Evolutionary conservation across 2,113 vertebrate species (phyloP).

Genomic region (Phylloscopus trochilus): DNA sequence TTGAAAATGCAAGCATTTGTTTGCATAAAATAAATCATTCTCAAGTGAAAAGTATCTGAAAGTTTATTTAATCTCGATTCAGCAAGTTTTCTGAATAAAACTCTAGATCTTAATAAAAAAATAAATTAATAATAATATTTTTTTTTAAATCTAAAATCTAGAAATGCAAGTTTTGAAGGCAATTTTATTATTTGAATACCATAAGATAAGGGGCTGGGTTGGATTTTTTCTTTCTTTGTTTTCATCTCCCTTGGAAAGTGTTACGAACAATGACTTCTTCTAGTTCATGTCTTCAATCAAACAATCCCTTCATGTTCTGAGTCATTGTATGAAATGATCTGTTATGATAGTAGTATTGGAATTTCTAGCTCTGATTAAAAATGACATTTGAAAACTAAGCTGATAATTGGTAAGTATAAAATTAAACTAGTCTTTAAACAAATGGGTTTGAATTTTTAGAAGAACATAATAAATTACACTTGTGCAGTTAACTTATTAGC

Average conservation of each 20-base stretch:
- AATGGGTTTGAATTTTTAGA: neutral
- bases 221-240: neutral
- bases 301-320: neutral
- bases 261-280: neutral
- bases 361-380: neutral
- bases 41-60: neutral
- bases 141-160: neutral
- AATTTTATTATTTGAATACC: neutral
- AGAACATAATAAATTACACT: neutral
- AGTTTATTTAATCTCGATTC: neutral
- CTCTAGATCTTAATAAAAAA: neutral
- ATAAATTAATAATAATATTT: neutral
- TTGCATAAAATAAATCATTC: neutral
- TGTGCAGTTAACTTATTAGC: neutral
- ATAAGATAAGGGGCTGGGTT: neutral
- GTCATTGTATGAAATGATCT: neutral
- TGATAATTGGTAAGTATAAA: neutral
- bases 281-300: neutral
- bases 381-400: neutral
- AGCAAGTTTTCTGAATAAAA: neutral
- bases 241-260: rapidly evolving
- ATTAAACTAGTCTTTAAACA: neutral
- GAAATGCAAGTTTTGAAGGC: neutral
- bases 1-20: neutral
- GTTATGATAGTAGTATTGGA: neutral